These are phyloP conservation scores for Sialia sialis DNA, from an alignment of 2,113 vertebrate species.

Conservation along the genomic window DNA sequence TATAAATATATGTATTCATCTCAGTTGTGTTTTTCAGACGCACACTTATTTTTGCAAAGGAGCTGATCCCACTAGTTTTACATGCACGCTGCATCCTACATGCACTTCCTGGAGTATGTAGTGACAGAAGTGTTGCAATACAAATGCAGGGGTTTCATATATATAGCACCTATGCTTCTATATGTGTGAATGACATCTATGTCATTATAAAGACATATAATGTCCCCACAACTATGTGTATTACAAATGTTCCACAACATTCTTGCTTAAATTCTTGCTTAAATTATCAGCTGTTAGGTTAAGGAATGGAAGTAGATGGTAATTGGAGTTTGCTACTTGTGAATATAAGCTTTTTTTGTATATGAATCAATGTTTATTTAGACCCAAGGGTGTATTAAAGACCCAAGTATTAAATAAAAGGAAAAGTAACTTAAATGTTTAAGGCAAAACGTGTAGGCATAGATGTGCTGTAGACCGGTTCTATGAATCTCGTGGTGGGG, in stretches of 20 bases:
- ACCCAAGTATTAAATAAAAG: neutral
- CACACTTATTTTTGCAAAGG: neutral
- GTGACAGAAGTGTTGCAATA: neutral
- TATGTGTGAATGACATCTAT: neutral
- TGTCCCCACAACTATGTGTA: neutral
- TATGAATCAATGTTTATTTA: constrained; percentile 3
- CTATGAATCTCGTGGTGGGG: neutral
- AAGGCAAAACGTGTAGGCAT: neutral
- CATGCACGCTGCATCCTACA: neutral
- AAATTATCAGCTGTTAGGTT: neutral
- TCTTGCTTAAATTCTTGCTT: neutral
- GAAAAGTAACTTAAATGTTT: neutral
- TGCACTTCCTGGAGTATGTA: neutral
- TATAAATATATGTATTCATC: neutral
- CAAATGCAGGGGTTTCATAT: neutral
- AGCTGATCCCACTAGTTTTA: neutral
- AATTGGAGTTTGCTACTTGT: neutral
- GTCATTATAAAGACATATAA: too few species aligned
- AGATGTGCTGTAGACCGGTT: neutral
- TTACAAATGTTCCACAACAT: neutral
- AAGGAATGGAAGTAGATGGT: neutral
- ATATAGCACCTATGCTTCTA: neutral
- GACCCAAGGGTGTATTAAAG: neutral
- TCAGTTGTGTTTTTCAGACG: neutral
- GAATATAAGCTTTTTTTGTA: neutral